Evolutionary conservation across 2,113 vertebrate genomes (phyloP).

Genomic region (Zeus faber): DNA sequence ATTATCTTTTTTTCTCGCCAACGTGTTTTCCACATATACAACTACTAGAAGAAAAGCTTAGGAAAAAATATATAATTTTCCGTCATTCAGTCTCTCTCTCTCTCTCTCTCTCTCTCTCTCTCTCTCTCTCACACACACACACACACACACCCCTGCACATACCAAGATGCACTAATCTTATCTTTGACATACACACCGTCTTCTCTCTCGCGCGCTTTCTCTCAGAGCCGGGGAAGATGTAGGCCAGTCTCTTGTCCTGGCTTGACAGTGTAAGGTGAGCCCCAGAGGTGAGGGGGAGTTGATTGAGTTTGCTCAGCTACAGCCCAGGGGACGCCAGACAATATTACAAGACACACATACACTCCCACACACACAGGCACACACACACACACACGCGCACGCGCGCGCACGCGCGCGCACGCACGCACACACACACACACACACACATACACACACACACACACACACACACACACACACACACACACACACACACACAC

Average conservation of each 20-base stretch:
- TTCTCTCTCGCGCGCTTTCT: slow-evolving; percentile 3
- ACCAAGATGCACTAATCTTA: background rate
- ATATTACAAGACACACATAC: slow-evolving; percentile 75
- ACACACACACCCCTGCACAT: too few relatives aligned
- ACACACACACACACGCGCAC: background rate
- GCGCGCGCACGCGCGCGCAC: background rate
- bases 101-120: slow-evolving; percentile 15
- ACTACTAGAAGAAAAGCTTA: too few relatives aligned
- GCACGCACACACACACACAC: background rate
- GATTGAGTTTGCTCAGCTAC: slow-evolving; percentile 79
- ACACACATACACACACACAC: background rate
- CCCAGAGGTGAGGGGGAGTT: slow-evolving; percentile 69
- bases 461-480: slow-evolving; percentile 10
- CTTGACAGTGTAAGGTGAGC: slow-evolving; percentile 47
- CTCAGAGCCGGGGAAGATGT: slow-evolving; percentile 39
- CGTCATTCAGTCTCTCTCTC: slow-evolving; percentile 8
- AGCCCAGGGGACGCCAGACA: slow-evolving; percentile 72
- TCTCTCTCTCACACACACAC: background rate
- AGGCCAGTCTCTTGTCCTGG: slow-evolving; percentile 43
- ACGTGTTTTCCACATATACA: too few relatives aligned
- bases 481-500: slow-evolving; percentile 27
- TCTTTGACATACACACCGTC: too few relatives aligned
- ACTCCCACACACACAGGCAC: slow-evolving; percentile 9
- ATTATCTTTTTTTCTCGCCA: too few relatives aligned
- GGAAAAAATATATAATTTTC: too few relatives aligned